Evolutionary conservation across 2,797 vertebrate species (phyloP).

Genomic region (Coilia nasus): DNA sequence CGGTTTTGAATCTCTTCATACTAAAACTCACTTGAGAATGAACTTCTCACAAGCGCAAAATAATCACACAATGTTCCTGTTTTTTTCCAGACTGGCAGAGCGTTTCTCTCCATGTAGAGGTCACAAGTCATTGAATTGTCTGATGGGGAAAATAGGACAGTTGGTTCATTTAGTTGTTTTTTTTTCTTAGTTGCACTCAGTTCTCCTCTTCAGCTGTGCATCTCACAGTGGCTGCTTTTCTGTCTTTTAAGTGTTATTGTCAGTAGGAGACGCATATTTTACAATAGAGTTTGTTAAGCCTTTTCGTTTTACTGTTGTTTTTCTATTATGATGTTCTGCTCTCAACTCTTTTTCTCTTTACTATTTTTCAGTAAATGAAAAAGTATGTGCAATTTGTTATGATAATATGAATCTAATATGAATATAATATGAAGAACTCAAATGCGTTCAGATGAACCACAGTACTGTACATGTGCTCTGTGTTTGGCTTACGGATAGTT

Average conservation of each 20-base stretch:
- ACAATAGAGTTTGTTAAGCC: constrained; percentile 8
- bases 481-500: not conserved
- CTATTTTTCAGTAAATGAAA: constrained; percentile 5
- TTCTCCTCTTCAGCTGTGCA: not conserved
- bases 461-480: not conserved
- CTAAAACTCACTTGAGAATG: constrained; percentile 6
- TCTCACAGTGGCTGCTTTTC: not conserved
- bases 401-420: not conserved
- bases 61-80: constrained; percentile 16
- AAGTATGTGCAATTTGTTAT: not conserved
- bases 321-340: constrained; percentile 20
- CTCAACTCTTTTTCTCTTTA: no score
- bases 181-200: not conserved
- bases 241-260: not conserved
- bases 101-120: not conserved
- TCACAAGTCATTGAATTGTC: constrained; percentile 17
- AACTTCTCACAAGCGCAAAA: not conserved
- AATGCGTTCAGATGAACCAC: not conserved
- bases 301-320: not conserved
- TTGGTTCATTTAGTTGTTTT: not conserved
- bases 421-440: not conserved
- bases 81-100: not conserved
- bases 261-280: not conserved
- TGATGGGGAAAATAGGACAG: constrained; percentile 2
- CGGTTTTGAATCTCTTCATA: not conserved